Conservation (phyloP, 2,797 vertebrate species). For the Onychomys torridus region DNA sequence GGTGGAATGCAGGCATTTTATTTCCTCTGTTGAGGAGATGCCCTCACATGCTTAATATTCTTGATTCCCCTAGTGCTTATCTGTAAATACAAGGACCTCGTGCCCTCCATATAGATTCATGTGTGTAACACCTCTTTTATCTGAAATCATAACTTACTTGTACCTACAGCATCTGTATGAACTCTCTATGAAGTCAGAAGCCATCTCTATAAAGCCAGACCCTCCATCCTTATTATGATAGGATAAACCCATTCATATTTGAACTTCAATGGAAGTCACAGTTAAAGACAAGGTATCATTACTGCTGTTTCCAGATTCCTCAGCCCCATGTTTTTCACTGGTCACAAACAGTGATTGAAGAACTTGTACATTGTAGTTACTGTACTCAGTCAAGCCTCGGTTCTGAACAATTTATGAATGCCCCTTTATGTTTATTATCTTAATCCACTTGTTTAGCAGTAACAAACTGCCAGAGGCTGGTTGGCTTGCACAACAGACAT, state of each 20-base stretch:
- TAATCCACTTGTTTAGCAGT: not conserved
- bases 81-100: not conserved
- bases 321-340: not conserved
- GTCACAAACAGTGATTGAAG: not conserved
- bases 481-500: not conserved
- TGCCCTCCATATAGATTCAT: not conserved
- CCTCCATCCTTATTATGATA: not conserved
- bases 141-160: not conserved
- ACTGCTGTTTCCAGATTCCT: not conserved
- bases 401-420: not conserved
- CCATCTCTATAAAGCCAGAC: not conserved
- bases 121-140: not conserved
- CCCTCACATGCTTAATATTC: not conserved
- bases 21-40: not conserved
- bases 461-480: not conserved
- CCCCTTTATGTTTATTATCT: not conserved
- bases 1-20: not conserved
- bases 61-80: not conserved
- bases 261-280: slow-evolving; percentile 10
- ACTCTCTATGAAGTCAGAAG: not conserved
- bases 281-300: not conserved
- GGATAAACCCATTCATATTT: not conserved
- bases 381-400: not conserved
- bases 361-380: not conserved
- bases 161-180: not conserved